Evolutionary conservation across 2,888 invertebrate species (phyloP), one percentile per base, ranked within the genome.

Genomic region (Dynastes hyllus): DNA sequence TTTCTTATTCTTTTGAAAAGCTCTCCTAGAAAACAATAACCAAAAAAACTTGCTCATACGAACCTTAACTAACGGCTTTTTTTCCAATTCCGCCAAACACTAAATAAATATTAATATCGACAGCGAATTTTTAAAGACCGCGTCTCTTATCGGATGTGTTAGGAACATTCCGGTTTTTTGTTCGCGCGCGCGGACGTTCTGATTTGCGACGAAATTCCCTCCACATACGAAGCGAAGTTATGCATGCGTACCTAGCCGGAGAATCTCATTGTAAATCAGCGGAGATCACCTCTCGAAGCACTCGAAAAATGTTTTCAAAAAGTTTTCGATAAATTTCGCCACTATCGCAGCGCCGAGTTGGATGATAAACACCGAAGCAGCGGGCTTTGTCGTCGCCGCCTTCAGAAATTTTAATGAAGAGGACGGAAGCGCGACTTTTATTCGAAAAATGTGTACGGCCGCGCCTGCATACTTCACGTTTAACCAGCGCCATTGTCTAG

Each of bases 381-480:
- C 40, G 40, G 40, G 58, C 61, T 73, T 73, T 73, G 73, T 73
- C 73, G 40, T n/a, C 32, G 58, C 73, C 73, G 73, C 73, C 58
- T 55, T 40, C 55, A 58, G 71, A 55, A 71, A 71, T 73, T 61
- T 73, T 73, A 73, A 73, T 73, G 73, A 73, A 73, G 73, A 37
- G 51, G 58, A 73, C 73, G 73, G 73, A 73, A 73, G 73, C 73
- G 73, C 73, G 73, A 73, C 45, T 58, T 73, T 40, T 58, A 73
- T 73, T 55, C 73, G 73, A 73, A 58, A 73, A 73, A 73, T 73
- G 73, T 58, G 73, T 69, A 51, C 51, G 5, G 51, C n/a, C 55
- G 55, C 55, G 55, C 55, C 55, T 73, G 73, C 55, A 73, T 73
- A 73, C 22, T 71, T 71, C 71, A 58, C 53, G 37, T 29, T 55